Base-by-base conservation (phyloP, 2,888 invertebrate genomes). In the Drosophila vallismaia region DNA sequence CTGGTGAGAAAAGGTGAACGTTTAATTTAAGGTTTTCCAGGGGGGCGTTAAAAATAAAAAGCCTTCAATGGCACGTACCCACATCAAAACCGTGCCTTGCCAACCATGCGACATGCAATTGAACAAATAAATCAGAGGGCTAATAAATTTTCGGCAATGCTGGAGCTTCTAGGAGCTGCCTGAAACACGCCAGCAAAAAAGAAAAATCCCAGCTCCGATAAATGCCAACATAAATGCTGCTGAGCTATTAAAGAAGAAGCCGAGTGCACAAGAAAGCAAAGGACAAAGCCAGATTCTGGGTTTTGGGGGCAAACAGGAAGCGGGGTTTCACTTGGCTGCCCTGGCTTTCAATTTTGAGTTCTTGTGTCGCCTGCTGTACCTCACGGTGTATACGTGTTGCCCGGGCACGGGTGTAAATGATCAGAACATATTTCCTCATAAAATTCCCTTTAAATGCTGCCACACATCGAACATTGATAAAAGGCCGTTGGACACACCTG, bases 71-170 rank as follows among this genome's bases (percentile, higher is more conserved):
- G 26, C 49, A 38, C 59, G 59, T 48, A 58, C 59, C 68, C 68
- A 29, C 44, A 56, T 67, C 60, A 33, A 49, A 40, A 9, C 53
- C 31, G 45, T 52, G 59, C 42, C 56, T 31, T 28, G 24, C 44
- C 63, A 45, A 40, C 40, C 52, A 38, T 57, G 29, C 74, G 54
- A 67, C 73, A 66, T 67, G 64, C 77, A 85, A 77, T 75, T 75
- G 72, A 71, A 82, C 66, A 79, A 82, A 82, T 76, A 81, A 85
- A 79, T 81, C 75, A 71, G 64, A 46, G 52, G 56, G 79, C 79
- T 79, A 82, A 79, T 82, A 75, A 67, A 82, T 82, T 77, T 82
- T 63, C 42, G 55, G 52, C 33, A 26, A 46, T 40, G 54, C 46
- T 42, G 31, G 70, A 56, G 19, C 19, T 19, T 19, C 19, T 19